Conservation (phyloP, 2,797 vertebrate species). For the Hafferia zeledoni region DNA sequence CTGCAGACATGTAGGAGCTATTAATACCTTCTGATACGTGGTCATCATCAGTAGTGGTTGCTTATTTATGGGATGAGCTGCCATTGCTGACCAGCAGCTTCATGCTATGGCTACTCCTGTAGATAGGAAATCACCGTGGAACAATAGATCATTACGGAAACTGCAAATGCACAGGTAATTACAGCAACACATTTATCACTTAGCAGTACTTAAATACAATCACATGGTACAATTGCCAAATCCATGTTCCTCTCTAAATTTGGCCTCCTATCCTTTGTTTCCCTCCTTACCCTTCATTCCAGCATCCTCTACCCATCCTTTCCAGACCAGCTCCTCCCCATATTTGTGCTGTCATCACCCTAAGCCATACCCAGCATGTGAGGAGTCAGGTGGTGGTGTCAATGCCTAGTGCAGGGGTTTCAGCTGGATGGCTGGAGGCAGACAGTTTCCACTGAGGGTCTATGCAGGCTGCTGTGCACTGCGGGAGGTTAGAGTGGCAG, state of each 20-base stretch:
- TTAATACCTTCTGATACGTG: neutral
- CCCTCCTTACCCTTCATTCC: neutral
- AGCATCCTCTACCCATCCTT: neutral
- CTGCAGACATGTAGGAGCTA: rapidly evolving
- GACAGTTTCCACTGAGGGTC: rapidly evolving
- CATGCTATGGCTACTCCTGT: neutral
- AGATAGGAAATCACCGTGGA: neutral
- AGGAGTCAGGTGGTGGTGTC: neutral
- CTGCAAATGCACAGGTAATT: neutral
- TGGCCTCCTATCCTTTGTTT: neutral
- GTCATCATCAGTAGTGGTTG: neutral
- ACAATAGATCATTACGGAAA: neutral
- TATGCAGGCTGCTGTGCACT: rapidly evolving
- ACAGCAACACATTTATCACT: neutral
- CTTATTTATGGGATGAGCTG: neutral
- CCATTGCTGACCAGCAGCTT: neutral
- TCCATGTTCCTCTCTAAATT: neutral
- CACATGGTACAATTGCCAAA: neutral
- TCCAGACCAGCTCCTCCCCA: neutral
- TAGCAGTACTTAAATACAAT: rapidly evolving
- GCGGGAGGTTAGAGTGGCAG: neutral
- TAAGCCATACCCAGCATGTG: rapidly evolving
- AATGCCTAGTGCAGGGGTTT: neutral
- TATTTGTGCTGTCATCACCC: neutral
- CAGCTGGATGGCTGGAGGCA: neutral